Base-by-base conservation (phyloP, 1,140 invertebrate species). In the Drosophila gunungcola region DNA sequence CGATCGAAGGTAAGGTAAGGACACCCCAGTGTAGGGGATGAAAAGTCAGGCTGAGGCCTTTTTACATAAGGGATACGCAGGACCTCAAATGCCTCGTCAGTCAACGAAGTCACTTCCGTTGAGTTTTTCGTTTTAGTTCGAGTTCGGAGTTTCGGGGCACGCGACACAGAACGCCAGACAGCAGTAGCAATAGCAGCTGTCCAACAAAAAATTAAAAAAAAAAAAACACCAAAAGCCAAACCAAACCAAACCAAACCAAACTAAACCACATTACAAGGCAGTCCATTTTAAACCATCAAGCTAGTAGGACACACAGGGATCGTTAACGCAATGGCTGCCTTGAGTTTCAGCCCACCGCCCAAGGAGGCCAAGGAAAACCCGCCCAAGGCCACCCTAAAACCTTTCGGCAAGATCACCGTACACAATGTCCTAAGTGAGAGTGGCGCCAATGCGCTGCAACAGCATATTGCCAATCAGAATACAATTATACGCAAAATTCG, bases 81-180 rank as follows among this genome's bases (percentile, higher is more conserved):
- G 64, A 65, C 46, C 64, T 68, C 27, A 39, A 16, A 49, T 16
- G 27, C 46, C 16, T 32, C 41, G 13, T 48, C 86, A 90, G 89
- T 91, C 84, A 91, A 78, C 89, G 76, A 91, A 91, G 89, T 91
- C 89, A 91, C 81, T 91, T 91, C 89, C 89, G 90, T 54, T 69
- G 67, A 48, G 52, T 56, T 55, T 73, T 73, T 58, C 58, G 46
- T 51, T 52, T 51, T 49, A 42, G 64, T 91, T 90, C 61, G 72
- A 83, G 55, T 80, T 78, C 52, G 43, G 65, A 72, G 65, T 70
- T 51, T 72, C 65, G 68, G 90, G 91, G 91, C 91, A 92, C 91
- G 91, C 91, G 91, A 92, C 91, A 92, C 91, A 90, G 61, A 91
- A 83, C 68, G 79, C 73, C 58, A 86, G 1, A 21, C 16, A 21